phyloP scores from a whole-genome alignment of 2,113 vertebrate genomes.

The Eulemur rufifrons region DNA sequence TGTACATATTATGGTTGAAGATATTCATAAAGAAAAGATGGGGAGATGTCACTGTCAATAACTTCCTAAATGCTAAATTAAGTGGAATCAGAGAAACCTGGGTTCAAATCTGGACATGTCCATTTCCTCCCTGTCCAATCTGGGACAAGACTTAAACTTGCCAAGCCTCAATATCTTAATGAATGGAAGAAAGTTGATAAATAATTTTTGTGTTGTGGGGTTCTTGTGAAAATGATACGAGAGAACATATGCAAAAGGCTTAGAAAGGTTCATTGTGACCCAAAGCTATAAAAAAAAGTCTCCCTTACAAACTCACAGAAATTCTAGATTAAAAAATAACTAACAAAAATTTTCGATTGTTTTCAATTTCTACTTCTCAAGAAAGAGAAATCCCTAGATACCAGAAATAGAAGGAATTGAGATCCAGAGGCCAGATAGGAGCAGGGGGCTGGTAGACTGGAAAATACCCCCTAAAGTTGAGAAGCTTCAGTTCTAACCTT shows the following conservation, averaged over 20 bases:
- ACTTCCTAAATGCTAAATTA: neutral
- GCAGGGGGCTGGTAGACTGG: neutral
- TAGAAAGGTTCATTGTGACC: neutral
- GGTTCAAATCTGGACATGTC: neutral
- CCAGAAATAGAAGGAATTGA: neutral
- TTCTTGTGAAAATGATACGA: neutral
- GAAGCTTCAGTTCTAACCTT: neutral
- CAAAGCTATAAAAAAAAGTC: neutral
- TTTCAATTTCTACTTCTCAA: neutral
- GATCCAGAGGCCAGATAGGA: neutral
- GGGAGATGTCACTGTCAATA: neutral
- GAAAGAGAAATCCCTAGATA: neutral
- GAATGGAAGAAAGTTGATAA: neutral
- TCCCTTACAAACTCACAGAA: conserved; percentile 15
- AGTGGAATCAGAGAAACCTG: neutral
- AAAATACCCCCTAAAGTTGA: neutral
- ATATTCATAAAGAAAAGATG: neutral
- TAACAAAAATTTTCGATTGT: neutral
- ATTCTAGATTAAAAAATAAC: conserved; percentile 5
- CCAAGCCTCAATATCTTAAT: neutral
- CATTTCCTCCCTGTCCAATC: conserved; percentile 10
- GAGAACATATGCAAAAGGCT: neutral
- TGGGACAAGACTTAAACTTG: neutral
- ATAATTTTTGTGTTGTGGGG: neutral
- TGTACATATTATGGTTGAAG: neutral